Base-by-base conservation (phyloP, 2,888 invertebrate species). In the Hirtodrosophila duncani region DNA sequence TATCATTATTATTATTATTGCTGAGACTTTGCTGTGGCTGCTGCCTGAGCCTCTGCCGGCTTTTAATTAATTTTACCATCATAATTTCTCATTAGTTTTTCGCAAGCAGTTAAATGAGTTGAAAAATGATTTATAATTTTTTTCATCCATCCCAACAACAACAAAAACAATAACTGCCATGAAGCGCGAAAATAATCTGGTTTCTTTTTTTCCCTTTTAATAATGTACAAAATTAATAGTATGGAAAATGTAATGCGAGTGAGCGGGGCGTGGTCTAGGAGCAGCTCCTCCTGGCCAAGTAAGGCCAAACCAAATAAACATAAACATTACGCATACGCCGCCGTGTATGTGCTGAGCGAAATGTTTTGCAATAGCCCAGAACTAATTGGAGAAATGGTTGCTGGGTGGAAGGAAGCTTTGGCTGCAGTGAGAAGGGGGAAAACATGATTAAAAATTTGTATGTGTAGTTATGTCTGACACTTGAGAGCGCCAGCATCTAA, bases 281-380 rank as follows among this genome's bases (percentile, higher is more conserved):
- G 5, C 30, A 41, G 20, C 13, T 6, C n/a, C 2, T 18, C 6
- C 45, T 45, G 24, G 34, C 50, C 38, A 51, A 51, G 31, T 46
- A 48, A 45, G 55, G 51, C 43, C 46, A 44, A 59, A n/a, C n/a
- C n/a, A n/a, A n/a, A n/a, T n/a, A n/a, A n/a, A n/a, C n/a, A n/a
- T n/a, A n/a, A 59, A 70, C 52, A 70, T 74, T 50, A 79, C 75
- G 80, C 59, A 79, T 71, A 71, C 80, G 80, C 63, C 45, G 6
- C 4, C 59, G 21, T 59, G 48, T 38, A 59, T 27, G 34, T n/a
- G 17, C 30, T 46, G 44, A 24, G 13, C 8, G 9, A 38, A 45
- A 56, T 39, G 30, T 30, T 56, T 55, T 50, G 37, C 55, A 60
- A 63, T 63, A 41, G 48, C 52, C 27, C 49, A 42, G 62, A 62